phyloP scores from a whole-genome alignment of 2,888 invertebrate species.

The Sarcophaga variegata region DNA sequence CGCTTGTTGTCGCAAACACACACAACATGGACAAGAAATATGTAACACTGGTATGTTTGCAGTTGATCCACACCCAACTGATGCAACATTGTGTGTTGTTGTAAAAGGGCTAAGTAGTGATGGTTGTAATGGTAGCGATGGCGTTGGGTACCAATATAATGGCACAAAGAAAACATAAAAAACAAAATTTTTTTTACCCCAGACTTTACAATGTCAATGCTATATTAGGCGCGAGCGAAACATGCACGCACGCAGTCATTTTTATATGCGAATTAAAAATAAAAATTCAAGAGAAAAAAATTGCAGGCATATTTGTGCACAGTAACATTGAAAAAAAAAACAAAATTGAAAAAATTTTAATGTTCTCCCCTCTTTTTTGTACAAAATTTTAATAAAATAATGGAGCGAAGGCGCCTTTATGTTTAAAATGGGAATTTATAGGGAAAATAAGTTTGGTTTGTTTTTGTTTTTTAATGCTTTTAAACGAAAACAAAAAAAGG shows the following conservation, averaged over 20 bases:
- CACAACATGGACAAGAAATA: constrained; percentile 36
- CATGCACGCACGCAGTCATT: background rate
- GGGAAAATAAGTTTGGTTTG: background rate
- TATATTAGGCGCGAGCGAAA: background rate
- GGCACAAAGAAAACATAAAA: background rate
- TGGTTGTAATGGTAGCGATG: background rate
- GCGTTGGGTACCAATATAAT: background rate
- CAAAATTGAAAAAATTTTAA: background rate
- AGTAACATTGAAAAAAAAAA: background rate
- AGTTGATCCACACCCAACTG: background rate
- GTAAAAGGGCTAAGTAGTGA: background rate
- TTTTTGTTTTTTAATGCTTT: background rate
- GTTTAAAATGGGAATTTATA: constrained; percentile 26
- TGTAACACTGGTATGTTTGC: background rate
- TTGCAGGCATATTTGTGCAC: background rate
- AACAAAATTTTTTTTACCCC: background rate
- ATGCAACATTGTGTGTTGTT: constrained; percentile 50
- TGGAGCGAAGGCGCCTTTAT: constrained; percentile 59
- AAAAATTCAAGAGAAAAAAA: background rate
- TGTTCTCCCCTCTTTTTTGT: constrained; percentile 14
- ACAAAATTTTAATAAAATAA: constrained; percentile 44
- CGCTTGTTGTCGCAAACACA: constrained; percentile 27
- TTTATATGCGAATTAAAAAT: background rate
- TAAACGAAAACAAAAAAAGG: background rate
- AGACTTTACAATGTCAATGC: background rate